Evolutionary conservation across 2,113 vertebrate genomes (phyloP), one percentile per base, ranked within the genome.

Genomic region (Tyrannus savana): DNA sequence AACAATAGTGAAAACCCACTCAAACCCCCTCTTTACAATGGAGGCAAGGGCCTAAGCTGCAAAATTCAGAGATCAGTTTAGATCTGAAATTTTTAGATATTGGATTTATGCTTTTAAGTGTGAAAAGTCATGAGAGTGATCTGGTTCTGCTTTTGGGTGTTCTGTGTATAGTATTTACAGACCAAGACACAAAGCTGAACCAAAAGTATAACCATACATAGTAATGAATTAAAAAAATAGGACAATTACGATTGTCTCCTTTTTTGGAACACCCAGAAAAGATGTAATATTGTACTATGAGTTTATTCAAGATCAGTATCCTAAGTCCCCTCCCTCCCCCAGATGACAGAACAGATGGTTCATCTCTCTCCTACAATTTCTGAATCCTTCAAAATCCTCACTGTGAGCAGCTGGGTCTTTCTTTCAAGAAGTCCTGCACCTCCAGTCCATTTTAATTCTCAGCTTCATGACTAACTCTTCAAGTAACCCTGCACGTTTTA

Each of bases 301-400:
- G 66, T 71, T 93, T 93, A 84, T 94, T 94, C 50, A 37, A 53
- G 81, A 90, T 90, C 78, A 79, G 35, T 79, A 41, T 85, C 23
- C 37, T 60, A 56, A 56, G 33, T 78, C 66, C 52, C 17, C 19
- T 90, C 84, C 89, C 56, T 87, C 78, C 91, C 22, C 66, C 87
- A 85, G 37, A 3, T 94, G 87, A 66, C 87, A 94, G 91, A 95
- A 93, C 90, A 91, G 94, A 90, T 94, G 92, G 81, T 73, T 94
- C 62, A 35, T 91, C 55, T 66, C 2, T 91, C 69, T 88, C 39
- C 50, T 94, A 58, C 80, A 71, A 7, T 87, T 80, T 95, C 74
- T 93, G 81, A 76, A 62, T 85, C 55, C 53, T 91, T 79, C 53
- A 41, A 59, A 94, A 88, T 71, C 41, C 25, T 72, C 30, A 5